Conservation (phyloP, 92 coral and sea anemone genomes). For the Diadumene lineata region DNA sequence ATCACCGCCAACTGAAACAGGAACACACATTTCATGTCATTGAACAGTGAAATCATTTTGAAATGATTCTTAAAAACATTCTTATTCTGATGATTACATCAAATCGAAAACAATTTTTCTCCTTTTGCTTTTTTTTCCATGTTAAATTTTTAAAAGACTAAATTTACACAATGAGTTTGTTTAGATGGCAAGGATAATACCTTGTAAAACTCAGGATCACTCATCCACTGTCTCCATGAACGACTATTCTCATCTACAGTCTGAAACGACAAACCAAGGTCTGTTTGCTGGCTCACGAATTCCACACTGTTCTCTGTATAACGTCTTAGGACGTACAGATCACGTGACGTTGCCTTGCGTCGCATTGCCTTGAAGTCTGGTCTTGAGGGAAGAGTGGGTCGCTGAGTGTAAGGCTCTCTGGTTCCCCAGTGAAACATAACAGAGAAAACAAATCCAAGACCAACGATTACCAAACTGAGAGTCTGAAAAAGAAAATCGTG, state of each 20-base stretch:
- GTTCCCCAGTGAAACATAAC: constrained; percentile 80
- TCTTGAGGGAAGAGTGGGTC: not conserved
- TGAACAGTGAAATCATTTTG: too few species aligned
- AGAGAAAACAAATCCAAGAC: constrained; percentile 62
- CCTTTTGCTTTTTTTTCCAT: too few species aligned
- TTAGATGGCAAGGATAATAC: too few species aligned
- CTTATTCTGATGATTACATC: too few species aligned
- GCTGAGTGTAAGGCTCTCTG: constrained; percentile 41
- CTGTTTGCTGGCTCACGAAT: constrained; percentile 10
- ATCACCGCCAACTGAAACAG: constrained; percentile 62
- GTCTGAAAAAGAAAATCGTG: constrained; percentile 47
- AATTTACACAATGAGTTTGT: too few species aligned
- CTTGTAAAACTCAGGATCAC: constrained; percentile 65
- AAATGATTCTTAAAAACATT: too few species aligned
- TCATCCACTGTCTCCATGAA: constrained; percentile 77
- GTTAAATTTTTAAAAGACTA: too few species aligned
- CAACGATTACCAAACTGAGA: constrained; percentile 64
- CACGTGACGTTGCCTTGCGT: constrained; percentile 23
- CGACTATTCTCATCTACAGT: constrained; percentile 6
- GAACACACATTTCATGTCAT: too few species aligned
- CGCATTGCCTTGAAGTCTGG: not conserved
- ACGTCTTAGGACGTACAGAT: constrained; percentile 21
- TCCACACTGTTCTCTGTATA: constrained; percentile 26
- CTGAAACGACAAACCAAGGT: constrained; percentile 3
- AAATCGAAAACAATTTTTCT: too few species aligned